phyloP scores from a whole-genome alignment of 37 sponge, comb jelly and placozoan species.

The Petrosia ficiformis region DNA sequence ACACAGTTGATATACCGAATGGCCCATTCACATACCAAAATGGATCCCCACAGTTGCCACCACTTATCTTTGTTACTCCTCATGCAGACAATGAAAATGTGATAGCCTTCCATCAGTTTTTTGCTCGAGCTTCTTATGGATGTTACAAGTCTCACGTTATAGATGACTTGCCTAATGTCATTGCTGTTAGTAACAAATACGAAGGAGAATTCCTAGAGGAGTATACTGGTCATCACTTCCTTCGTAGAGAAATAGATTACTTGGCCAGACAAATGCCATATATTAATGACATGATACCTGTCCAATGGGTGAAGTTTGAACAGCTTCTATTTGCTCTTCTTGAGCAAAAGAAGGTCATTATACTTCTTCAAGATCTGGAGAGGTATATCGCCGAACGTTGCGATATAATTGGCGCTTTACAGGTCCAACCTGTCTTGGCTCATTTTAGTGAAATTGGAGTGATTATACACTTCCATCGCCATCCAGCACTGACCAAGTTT shows the following conservation, averaged over 20 bases:
- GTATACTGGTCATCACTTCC: slow-evolving; percentile 49
- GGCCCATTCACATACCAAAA: slow-evolving; percentile 33
- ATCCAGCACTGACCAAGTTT: slow-evolving; percentile 42
- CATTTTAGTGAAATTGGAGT: slow-evolving; percentile 64
- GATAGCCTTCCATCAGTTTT: slow-evolving; percentile 26
- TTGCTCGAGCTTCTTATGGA: slow-evolving; percentile 22
- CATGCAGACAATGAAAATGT: slow-evolving; percentile 24
- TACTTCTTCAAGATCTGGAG: slow-evolving; percentile 44
- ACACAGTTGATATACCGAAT: slow-evolving; percentile 19
- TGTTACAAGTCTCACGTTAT: slow-evolving; percentile 43
- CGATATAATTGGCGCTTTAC: slow-evolving; percentile 42
- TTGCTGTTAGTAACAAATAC: slow-evolving; percentile 34
- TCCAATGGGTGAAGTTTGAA: slow-evolving; percentile 80
- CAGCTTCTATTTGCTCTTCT: slow-evolving; percentile 57
- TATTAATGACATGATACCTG: slow-evolving; percentile 45
- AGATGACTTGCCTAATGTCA: slow-evolving; percentile 37
- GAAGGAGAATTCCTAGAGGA: slow-evolving; percentile 26
- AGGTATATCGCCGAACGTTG: slow-evolving; percentile 53
- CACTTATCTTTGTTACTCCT: slow-evolving; percentile 53
- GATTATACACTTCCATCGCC: slow-evolving; percentile 56
- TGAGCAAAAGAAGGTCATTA: slow-evolving; percentile 62
- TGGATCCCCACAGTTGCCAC: slow-evolving; percentile 49
- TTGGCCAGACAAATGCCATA: slow-evolving; percentile 67
- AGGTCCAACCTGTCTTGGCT: slow-evolving; percentile 49
- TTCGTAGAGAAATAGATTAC: slow-evolving; percentile 68